Conservation (phyloP, 23 tunicate genomes). For the Trididemnum miniatum region DNA sequence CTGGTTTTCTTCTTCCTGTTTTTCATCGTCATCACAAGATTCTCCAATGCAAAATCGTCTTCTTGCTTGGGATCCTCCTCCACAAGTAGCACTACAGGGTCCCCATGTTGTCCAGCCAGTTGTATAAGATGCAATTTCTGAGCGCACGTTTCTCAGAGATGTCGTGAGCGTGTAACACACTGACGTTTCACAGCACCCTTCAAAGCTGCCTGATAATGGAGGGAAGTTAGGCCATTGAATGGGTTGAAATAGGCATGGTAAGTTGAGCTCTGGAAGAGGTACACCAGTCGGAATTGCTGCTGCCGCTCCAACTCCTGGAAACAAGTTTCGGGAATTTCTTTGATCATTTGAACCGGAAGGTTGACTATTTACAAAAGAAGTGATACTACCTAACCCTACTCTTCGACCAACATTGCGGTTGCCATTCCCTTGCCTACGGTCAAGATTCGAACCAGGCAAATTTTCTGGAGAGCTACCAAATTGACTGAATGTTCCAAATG, state of each 20-base stretch:
- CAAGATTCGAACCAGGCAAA: not conserved
- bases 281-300: not conserved
- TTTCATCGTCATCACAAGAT: not conserved
- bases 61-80: conserved; percentile 26
- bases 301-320: not conserved
- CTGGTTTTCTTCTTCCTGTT: not conserved
- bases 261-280: not conserved
- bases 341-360: not conserved
- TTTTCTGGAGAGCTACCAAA: not conserved
- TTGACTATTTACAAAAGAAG: not conserved
- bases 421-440: not conserved
- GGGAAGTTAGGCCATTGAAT: conserved; percentile 35
- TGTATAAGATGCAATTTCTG: conserved; percentile 33
- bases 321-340: not conserved
- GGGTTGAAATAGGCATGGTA: conserved; percentile 27
- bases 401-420: not conserved
- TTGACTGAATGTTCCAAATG: conserved; percentile 20
- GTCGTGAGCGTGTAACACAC: conserved; percentile 21
- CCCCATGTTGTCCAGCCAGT: conserved; percentile 33
- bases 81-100: conserved; percentile 41
- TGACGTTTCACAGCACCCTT: conserved; percentile 35
- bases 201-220: conserved; percentile 33
- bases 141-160: not conserved
- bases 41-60: conserved; percentile 21
- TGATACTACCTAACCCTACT: not conserved